phyloP scores from a whole-genome alignment of 1,140 invertebrate genomes.

The Papilio polytes region DNA sequence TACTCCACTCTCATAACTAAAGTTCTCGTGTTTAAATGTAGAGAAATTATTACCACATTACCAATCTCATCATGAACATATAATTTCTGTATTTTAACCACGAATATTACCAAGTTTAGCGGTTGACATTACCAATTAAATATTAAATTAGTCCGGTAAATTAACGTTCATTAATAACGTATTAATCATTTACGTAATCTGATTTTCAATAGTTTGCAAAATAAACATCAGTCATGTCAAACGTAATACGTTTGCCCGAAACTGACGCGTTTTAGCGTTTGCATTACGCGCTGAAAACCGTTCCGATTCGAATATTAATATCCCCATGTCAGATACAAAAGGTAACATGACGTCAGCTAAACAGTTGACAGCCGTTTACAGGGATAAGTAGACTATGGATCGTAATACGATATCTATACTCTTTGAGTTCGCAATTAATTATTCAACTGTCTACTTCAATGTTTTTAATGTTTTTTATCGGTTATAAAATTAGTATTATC shows the following conservation, averaged over 20 bases:
- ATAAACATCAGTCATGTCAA: slow-evolving; percentile 3
- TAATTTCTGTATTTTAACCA: not conserved
- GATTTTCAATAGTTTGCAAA: slow-evolving; percentile 15
- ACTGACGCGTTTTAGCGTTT: not conserved
- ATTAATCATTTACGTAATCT: slow-evolving; percentile 4
- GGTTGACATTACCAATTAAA: slow-evolving; percentile 1
- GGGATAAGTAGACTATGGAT: not conserved
- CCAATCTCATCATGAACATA: not conserved
- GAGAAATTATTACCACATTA: not conserved
- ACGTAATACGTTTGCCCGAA: slow-evolving; percentile 10
- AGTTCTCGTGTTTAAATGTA: not conserved
- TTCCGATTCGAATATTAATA: not conserved
- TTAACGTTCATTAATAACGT: not conserved
- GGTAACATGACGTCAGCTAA: slow-evolving; percentile 14
- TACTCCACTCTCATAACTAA: too few species aligned
- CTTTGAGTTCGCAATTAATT: not conserved
- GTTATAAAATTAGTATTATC: not conserved
- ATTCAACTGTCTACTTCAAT: not conserved
- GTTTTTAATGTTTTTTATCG: not conserved
- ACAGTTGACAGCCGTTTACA: not conserved
- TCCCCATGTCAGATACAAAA: not conserved
- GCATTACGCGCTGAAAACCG: not conserved
- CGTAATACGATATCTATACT: not conserved
- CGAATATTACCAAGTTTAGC: not conserved
- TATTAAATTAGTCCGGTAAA: slow-evolving; percentile 18